A percentile compares a stretch with the other conserved stretches of the same genome.
These are phyloP conservation scores for Ceyx erithaca DNA, from an alignment of 2,797 vertebrate genomes.

Conservation along the genomic window DNA sequence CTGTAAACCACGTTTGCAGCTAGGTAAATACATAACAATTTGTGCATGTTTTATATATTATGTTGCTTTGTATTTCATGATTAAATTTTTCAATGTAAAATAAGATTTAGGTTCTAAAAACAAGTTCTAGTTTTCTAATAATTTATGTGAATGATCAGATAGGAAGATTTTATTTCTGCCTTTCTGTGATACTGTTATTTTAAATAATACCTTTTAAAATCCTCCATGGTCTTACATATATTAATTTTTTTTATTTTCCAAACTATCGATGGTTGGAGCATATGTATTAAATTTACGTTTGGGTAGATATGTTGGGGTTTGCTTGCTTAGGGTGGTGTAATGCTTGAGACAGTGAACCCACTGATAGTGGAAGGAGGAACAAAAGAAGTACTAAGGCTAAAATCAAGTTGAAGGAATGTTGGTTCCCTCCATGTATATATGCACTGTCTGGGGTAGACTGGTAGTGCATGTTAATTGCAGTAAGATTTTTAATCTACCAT, in stretches of 20 bases:
- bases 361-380: not conserved
- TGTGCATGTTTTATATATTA: not conserved
- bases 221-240: not conserved
- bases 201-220: not conserved
- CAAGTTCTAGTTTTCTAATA: not conserved
- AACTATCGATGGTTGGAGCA: not conserved
- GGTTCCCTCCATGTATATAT: too few relatives aligned
- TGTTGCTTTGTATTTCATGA: not conserved
- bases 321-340: not conserved
- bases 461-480: not conserved
- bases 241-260: not conserved
- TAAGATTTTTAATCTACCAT: not conserved
- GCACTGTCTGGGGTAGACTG: not conserved
- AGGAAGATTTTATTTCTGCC: not conserved
- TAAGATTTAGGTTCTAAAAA: not conserved
- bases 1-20: not conserved
- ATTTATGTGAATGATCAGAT: not conserved
- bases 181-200: not conserved
- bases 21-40: not conserved
- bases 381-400: not conserved
- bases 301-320: not conserved
- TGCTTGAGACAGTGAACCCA: not conserved
- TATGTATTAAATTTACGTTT: not conserved
- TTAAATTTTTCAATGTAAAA: not conserved
- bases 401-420: not conserved